phyloP scores from a whole-genome alignment of 2,797 vertebrate genomes.

The Typhlichthys eigenmanni region DNA sequence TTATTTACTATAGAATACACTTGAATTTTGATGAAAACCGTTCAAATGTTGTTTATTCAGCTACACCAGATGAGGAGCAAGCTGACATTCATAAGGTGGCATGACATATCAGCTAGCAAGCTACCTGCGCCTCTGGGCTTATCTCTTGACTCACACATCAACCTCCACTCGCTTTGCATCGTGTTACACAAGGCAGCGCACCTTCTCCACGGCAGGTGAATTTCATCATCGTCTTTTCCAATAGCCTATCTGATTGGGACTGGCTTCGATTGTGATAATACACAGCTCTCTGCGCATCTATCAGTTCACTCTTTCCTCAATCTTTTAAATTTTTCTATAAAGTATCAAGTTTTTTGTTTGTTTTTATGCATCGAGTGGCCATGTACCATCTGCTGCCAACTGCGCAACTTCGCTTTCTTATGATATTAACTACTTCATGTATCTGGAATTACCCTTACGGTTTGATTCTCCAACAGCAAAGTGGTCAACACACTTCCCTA shows the following conservation, averaged over 20 bases:
- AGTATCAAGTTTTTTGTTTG: neutral
- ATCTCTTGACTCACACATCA: conserved; percentile 65
- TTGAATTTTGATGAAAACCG: conserved; percentile 47
- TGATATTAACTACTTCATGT: conserved; percentile 20
- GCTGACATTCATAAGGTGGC: conserved; percentile 38
- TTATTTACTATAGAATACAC: conserved; percentile 55
- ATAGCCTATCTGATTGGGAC: conserved; percentile 59
- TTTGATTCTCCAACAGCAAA: neutral
- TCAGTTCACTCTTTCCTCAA: conserved; percentile 57
- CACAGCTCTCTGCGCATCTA: conserved; percentile 52
- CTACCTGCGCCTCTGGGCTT: conserved; percentile 52
- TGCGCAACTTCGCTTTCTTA: conserved; percentile 25
- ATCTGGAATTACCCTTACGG: neutral
- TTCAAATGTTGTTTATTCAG: conserved; percentile 33
- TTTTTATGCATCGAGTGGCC: conserved; percentile 18
- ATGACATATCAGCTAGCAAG: conserved; percentile 53
- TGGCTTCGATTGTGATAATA: conserved; percentile 55
- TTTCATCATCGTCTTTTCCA: conserved; percentile 66
- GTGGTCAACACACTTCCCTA: no score
- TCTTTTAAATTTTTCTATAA: conserved; percentile 42
- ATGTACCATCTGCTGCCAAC: conserved; percentile 1
- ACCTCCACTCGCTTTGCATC: conserved; percentile 45
- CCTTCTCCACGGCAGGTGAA: conserved; percentile 49
- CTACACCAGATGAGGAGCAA: conserved; percentile 32
- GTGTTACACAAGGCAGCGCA: conserved; percentile 43